These are phyloP conservation scores for Peromyscus californicus DNA, from an alignment of 2,113 vertebrate species.

Conservation along the genomic window DNA sequence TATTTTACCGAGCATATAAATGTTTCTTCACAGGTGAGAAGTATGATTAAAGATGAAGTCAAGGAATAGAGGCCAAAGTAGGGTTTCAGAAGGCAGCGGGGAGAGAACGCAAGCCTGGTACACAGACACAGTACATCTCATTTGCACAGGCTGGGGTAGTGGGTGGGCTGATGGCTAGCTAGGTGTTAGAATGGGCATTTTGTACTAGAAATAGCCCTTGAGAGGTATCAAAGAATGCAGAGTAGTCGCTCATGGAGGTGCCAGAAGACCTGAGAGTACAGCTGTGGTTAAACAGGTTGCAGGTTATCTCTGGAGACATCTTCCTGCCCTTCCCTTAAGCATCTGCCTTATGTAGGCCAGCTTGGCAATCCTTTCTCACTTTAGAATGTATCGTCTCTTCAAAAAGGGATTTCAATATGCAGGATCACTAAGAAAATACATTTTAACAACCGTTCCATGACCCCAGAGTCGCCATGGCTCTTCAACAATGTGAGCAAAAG, in stretches of 20 bases:
- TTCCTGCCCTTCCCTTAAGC: not conserved
- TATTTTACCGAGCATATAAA: not conserved
- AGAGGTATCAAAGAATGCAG: not conserved
- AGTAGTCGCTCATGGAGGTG: not conserved
- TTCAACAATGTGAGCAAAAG: not conserved
- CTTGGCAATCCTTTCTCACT: not conserved
- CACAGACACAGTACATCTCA: not conserved
- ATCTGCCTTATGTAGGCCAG: not conserved
- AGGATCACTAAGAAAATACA: not conserved
- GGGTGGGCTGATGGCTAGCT: not conserved
- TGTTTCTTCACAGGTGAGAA: not conserved
- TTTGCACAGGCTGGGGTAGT: not conserved
- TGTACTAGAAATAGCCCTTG: not conserved
- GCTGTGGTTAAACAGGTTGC: not conserved
- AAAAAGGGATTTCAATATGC: not conserved
- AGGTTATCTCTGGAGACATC: not conserved
- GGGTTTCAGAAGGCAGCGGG: not conserved
- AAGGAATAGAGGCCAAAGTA: not conserved
- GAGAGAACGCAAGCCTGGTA: not conserved
- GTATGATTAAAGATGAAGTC: constrained; percentile 18
- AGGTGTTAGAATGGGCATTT: not conserved
- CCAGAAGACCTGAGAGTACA: not conserved
- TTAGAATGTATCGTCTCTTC: not conserved
- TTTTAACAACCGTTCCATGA: constrained; percentile 15
- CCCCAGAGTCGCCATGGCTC: not conserved